Evolutionary conservation across 2,888 invertebrate species (phyloP), one percentile per base, ranked within the genome.

Genomic region (Labia minor): DNA sequence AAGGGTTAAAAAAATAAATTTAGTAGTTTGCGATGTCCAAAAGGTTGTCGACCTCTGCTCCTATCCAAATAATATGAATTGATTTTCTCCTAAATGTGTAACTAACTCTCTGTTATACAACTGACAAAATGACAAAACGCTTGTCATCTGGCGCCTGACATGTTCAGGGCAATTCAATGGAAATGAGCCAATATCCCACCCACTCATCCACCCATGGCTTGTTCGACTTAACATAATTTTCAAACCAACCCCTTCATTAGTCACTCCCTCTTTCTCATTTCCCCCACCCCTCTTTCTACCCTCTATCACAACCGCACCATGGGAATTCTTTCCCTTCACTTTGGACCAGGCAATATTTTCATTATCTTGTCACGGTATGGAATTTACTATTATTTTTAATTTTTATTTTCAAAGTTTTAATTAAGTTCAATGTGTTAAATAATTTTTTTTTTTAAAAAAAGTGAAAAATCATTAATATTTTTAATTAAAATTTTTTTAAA

Each of bases 321-420:
- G n/a, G n/a, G n/a, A n/a, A n/a, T n/a, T n/a, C 49, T 49, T 14
- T 49, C 49, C 49, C 49, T 49, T 49, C 49, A 49, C 49, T 49
- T 49, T 49, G 14, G 49, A 49, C 14, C 49, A 49, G 6, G 49
- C 14, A 49, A 49, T 49, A 8, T n/a, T 49, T 49, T 49, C 14
- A 49, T 49, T 49, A 49, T 49, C 49, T 49, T 49, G 49, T 49
- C 49, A 49, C 49, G 49, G 49, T 14, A 49, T n/a, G n/a, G n/a
- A n/a, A n/a, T n/a, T n/a, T n/a, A n/a, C n/a, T n/a, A n/a, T 4
- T 49, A 49, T 49, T 49, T 49, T 8, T 49, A 8, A 8, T 49
- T 49, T 49, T 14, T 49, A 49, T 8, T 49, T 49, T 49, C 49
- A 49, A 49, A 49, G 49, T 49, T 49, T 49, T 49, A 49, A 49